Evolutionary conservation across 1,140 invertebrate genomes (phyloP), one percentile per base, ranked within the genome.

Genomic region (Ctenoplectra terminalis): DNA sequence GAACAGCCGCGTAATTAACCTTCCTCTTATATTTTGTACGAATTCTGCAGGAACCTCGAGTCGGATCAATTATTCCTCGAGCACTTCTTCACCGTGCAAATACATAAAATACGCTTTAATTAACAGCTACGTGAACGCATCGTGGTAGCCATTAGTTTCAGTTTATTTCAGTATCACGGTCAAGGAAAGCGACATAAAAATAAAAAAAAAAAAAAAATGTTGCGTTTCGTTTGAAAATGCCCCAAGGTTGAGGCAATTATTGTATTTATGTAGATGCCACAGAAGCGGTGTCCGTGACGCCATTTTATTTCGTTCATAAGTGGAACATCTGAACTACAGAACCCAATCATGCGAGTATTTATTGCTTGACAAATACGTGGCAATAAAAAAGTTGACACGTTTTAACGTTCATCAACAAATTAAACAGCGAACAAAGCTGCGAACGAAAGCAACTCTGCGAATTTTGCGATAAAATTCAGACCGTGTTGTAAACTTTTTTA

Each of bases 241-340:
- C n/a, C 52, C 52, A 71, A 71, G 69, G 52, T 20, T 56, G n/a
- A 29, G 2, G 7, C 17, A 56, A 71, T 56, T 71, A 71, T 43
- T 56, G 34, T 71, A 50, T 40, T 71, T 29, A 43, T 43, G 37
- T 23, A 43, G 23, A 56, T 29, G 15, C 50, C 37, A 40, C 5
- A 26, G 23, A 15, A 26, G 52, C 69, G 17, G 20, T 23, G 52
- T 56, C n/a, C 52, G 37, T 29, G 69, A 71, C 15, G 37, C 5
- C 50, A 71, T 40, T 71, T 71, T 71, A 56, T 71, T 43, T 20
- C 37, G 2, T 15, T 56, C n/a, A 11, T 71, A 43, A 71, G 5
- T 71, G 52, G 50, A 40, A 70, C 67, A 37, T 13, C 13, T 54
- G 34, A 56, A 43, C 26, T 54, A 20, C n/a, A 17, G 26, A 31